Base-by-base conservation (phyloP, 2,113 vertebrate species). In the Catharus bicknelli region DNA sequence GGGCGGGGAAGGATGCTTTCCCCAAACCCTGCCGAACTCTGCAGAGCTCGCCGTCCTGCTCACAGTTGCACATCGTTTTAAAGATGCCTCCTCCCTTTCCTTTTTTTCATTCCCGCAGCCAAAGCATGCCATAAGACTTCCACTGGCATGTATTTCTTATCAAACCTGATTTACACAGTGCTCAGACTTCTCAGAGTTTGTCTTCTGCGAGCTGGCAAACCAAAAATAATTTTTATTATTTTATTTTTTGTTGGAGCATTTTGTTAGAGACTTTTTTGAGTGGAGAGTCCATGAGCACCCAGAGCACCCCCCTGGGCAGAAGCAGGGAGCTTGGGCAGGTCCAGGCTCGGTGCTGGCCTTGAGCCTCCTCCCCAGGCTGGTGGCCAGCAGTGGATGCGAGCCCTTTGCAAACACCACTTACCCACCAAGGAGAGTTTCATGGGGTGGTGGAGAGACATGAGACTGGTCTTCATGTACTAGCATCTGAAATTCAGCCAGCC, bases 91-190 rank as follows among this genome's bases (percentile, higher is more conserved):
- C 38, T 54, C 38, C 51, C 6, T 26, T 74, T 42, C 21, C 22
- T 40, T 74, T 75, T 90, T 74, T 34, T 55, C 63, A 7, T 69
- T 92, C 42, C 57, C n/a, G 43, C 69, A 23, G 80, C 73, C 94
- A 92, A 92, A 83, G 61, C 94, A 45, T 45, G 80, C 82, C 36
- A 36, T 83, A 68, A 69, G 92, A 77, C 54, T 90, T 88, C 77
- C 73, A 77, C 59, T 61, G 40, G 72, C 64, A 18, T 36, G 50
- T 70, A 90, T 62, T 78, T 88, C 80, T 91, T 93, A 88, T 75
- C 79, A 85, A 83, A 64, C n/a, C 11, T 75, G 83, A 77, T 91
- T 83, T 88, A 88, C 58, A n/a, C 70, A 88, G 38, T 4, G 16
- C 42, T 59, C 30, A n/a, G 53, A 16, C 42, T 90, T 91, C 63